Conservation (phyloP, 2,113 vertebrate genomes). For the Stigmatopora nigra region DNA sequence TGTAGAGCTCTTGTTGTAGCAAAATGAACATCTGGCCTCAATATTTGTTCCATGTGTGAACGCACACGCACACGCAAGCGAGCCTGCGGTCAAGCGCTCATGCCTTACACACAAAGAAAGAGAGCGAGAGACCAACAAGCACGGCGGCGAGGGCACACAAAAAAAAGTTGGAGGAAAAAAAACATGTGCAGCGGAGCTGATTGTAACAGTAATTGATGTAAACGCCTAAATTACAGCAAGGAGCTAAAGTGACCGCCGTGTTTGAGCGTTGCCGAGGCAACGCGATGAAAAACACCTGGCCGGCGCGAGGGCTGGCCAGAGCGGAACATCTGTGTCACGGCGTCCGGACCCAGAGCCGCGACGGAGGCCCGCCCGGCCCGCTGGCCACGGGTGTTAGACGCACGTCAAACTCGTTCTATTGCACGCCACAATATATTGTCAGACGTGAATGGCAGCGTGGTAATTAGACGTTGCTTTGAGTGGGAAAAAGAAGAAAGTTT, state of each 20-base stretch:
- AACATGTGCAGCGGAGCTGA: slow-evolving; percentile 37
- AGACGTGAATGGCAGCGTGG: slow-evolving; percentile 11
- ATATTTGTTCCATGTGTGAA: slow-evolving; percentile 68
- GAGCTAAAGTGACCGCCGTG: slow-evolving; percentile 68
- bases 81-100: slow-evolving; percentile 42
- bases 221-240: slow-evolving; percentile 71
- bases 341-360: slow-evolving; percentile 2
- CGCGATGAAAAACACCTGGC: slow-evolving; percentile 67
- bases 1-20: slow-evolving; percentile 69
- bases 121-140: slow-evolving; percentile 14
- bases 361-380: slow-evolving; percentile 36
- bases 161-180: slow-evolving; percentile 26
- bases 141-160: slow-evolving; percentile 21
- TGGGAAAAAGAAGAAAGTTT: slow-evolving; percentile 2
- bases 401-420: slow-evolving; percentile 38
- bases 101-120: slow-evolving; percentile 31
- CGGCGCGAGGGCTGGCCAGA: slow-evolving; percentile 38
- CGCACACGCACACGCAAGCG: slow-evolving; percentile 15
- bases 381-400: slow-evolving; percentile 25
- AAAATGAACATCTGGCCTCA: slow-evolving; percentile 66
- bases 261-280: slow-evolving; percentile 67
- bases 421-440: slow-evolving; percentile 22
- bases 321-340: slow-evolving; percentile 52
- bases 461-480: background rate
- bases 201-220: slow-evolving; percentile 72